Percentiles rank a stretch among this genome's conserved stretches.
These are phyloP conservation scores for Holotrichia oblita DNA, from an alignment of 1,140 invertebrate species.

Conservation along the genomic window DNA sequence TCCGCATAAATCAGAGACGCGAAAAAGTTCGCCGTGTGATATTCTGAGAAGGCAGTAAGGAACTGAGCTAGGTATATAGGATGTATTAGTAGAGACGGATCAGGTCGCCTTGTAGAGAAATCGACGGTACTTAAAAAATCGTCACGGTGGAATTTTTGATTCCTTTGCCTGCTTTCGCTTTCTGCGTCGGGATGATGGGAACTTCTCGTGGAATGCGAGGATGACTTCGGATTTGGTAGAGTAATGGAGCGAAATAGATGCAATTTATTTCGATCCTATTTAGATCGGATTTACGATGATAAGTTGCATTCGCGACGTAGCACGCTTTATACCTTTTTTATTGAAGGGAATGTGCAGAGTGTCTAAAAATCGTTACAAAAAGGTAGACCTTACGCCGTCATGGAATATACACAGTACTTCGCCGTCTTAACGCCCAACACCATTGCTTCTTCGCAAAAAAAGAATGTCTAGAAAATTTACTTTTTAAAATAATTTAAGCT, in stretches of 20 bases:
- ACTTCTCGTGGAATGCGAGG: neutral
- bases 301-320: neutral
- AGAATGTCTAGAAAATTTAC: too few species aligned
- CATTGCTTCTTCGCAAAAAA: too few species aligned
- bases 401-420: too few species aligned
- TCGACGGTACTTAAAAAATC: conserved; percentile 24
- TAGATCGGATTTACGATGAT: conserved; percentile 3
- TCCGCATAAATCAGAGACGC: conserved; percentile 30
- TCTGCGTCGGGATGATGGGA: neutral
- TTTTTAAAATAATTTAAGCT: too few species aligned
- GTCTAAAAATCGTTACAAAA: too few species aligned
- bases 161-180: neutral
- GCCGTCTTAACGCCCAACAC: too few species aligned
- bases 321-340: too few species aligned
- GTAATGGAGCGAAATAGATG: conserved; percentile 15
- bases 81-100: conserved; percentile 7
- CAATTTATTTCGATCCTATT: conserved; percentile 13
- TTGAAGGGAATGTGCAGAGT: too few species aligned
- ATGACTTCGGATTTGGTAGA: neutral
- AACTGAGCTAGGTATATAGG: neutral
- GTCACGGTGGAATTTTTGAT: conserved; percentile 19
- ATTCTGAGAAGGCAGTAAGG: neutral
- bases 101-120: neutral
- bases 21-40: conserved; percentile 11
- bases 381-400: too few species aligned